Conservation (phyloP, 2,888 invertebrate species). For the Zaprionus bogoriensis region DNA sequence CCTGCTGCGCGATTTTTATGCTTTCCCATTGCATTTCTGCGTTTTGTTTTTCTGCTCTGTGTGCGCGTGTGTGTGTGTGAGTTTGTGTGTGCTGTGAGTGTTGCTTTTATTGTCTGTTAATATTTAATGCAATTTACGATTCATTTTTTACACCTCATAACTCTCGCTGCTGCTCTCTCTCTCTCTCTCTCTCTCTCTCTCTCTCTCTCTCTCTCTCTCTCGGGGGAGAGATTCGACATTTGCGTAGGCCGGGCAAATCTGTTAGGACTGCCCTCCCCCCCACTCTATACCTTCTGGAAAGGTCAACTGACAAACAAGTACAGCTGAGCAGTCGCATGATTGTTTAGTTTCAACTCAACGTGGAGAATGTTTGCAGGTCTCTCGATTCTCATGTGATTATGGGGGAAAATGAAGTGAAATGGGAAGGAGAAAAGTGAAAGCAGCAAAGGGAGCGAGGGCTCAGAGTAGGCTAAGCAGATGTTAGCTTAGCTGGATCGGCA, state of each 20-base stretch:
- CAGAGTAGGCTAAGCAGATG: too few species aligned
- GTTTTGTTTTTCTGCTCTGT: conserved; percentile 12
- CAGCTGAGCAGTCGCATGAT: too few species aligned
- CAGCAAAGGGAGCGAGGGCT: too few species aligned
- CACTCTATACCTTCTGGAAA: not conserved
- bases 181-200: not conserved
- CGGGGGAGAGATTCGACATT: conserved; percentile 18
- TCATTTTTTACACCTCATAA: conserved; percentile 77
- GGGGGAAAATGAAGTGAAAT: too few species aligned
- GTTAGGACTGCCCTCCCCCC: not conserved
- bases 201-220: not conserved
- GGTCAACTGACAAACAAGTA: not conserved
- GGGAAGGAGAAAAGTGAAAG: too few species aligned
- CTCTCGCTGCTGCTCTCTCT: conserved; percentile 28
- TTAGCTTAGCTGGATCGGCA: too few species aligned
- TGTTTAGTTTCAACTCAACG: too few species aligned
- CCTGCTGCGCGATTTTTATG: conserved; percentile 58
- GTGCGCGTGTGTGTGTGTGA: not conserved
- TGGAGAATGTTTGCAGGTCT: too few species aligned
- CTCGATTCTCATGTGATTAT: too few species aligned
- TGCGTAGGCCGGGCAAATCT: not conserved
- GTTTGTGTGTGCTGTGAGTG: conserved; percentile 2
- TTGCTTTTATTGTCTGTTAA: conserved; percentile 73
- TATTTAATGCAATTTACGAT: conserved; percentile 76
- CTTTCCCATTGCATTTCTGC: conserved; percentile 39